A percentile compares a stretch with the other conserved stretches of the same genome.
Evolutionary conservation across 2,888 invertebrate genomes (phyloP).

Genomic region (Cephus sareptanus): DNA sequence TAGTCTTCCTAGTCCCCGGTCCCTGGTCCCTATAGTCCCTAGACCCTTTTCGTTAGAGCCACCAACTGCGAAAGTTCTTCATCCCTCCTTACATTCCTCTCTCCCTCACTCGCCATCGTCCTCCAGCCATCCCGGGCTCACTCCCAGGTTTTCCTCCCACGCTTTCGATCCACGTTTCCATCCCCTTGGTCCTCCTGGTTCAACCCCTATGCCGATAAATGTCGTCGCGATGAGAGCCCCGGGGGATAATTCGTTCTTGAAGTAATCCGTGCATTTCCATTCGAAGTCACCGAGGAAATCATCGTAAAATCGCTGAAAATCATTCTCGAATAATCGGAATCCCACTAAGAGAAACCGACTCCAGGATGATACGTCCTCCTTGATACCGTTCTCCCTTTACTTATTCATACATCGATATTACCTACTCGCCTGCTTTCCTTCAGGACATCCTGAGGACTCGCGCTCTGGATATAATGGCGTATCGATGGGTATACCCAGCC

Average conservation of each 20-base stretch:
- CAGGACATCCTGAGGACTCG: neutral
- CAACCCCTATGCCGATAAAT: neutral
- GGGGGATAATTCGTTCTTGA: neutral
- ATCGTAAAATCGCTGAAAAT: neutral
- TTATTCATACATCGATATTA: neutral
- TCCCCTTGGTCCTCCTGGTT: neutral
- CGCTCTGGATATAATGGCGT: neutral
- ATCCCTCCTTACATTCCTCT: neutral
- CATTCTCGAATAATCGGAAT: neutral
- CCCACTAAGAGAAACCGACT: neutral
- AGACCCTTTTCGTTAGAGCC: neutral
- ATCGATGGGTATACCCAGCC: neutral
- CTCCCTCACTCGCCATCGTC: neutral
- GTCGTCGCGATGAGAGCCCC: neutral
- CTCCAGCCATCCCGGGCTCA: neutral
- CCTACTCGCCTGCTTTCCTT: neutral
- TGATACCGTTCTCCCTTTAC: neutral
- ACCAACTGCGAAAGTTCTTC: neutral
- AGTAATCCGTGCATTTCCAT: neutral
- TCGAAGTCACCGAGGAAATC: neutral
- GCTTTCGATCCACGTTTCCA: neutral
- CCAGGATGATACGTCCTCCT: neutral
- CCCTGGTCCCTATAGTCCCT: neutral
- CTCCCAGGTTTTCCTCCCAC: neutral
- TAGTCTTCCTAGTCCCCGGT: neutral